A percentile compares a stretch with the other conserved stretches of the same genome.
Conservation (phyloP, 1,140 invertebrate genomes). For the Eurosta solidaginis region DNA sequence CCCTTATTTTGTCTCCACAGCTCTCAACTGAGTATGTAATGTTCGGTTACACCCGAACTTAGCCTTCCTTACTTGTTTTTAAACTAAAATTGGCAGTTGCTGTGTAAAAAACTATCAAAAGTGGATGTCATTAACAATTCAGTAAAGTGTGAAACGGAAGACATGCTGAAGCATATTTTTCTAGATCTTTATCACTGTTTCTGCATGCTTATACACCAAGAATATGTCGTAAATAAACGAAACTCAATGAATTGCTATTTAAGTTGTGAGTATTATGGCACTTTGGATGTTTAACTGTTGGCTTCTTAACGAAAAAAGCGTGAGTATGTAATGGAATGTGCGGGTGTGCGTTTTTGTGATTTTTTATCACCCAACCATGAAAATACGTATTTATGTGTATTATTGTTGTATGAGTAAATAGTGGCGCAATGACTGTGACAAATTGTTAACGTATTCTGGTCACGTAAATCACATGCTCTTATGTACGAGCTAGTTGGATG, state of each 20-base stretch:
- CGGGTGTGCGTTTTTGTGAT: background rate
- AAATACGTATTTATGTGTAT: background rate
- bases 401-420: background rate
- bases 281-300: background rate
- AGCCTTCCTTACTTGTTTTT: too few species aligned
- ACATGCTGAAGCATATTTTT: too few species aligned
- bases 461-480: background rate
- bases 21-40: too few species aligned
- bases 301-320: background rate
- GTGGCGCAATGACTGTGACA: background rate
- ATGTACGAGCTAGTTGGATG: too few species aligned
- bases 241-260: conserved; percentile 19
- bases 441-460: conserved; percentile 16
- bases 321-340: too few species aligned
- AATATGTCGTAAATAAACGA: background rate
- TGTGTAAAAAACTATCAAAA: too few species aligned
- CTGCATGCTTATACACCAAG: background rate
- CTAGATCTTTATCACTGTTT: conserved; percentile 3
- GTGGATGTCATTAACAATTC: too few species aligned
- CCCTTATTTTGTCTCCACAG: too few species aligned
- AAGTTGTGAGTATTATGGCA: background rate
- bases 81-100: too few species aligned
- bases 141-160: too few species aligned
- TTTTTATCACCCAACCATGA: background rate
- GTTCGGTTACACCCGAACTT: too few species aligned